Percentiles rank a stretch among this genome's conserved stretches.
Conservation (phyloP, 2,113 vertebrate species). For the Oreochromis tanganicae region DNA sequence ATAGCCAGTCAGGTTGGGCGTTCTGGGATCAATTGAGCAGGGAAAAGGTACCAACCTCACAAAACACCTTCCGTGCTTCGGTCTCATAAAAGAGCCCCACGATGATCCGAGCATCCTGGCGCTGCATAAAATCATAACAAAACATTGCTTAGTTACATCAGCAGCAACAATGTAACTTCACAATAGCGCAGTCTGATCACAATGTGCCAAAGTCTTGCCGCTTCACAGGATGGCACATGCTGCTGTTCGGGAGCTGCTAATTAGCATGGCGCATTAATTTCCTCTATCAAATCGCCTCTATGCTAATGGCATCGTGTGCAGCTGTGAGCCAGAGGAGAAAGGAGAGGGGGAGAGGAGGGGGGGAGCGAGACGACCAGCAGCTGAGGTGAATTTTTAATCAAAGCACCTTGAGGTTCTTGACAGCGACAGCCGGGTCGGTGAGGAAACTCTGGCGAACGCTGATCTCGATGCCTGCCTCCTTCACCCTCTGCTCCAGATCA, state of each 20-base stretch:
- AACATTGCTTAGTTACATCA: constrained; percentile 7
- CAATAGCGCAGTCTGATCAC: neutral
- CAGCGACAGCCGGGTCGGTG: constrained; percentile 88
- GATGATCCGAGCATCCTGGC: constrained; percentile 92
- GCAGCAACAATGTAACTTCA: neutral
- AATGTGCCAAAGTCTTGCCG: constrained; percentile 22
- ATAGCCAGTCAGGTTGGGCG: constrained; percentile 6
- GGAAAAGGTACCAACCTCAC: constrained; percentile 78
- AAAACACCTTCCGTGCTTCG: constrained; percentile 93
- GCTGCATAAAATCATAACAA: constrained; percentile 63
- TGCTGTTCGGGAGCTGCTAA: constrained; percentile 43
- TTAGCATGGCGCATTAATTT: constrained; percentile 58
- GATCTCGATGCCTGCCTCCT: constrained; percentile 92
- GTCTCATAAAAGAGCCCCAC: constrained; percentile 97
- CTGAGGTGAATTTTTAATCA: constrained; percentile 67
- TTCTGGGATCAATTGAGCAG: neutral
- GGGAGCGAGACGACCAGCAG: constrained; percentile 21
- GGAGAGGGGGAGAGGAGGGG: neutral
- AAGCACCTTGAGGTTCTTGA: constrained; percentile 93
- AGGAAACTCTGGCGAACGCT: constrained; percentile 95
- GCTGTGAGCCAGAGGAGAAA: constrained; percentile 22
- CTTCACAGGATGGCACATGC: constrained; percentile 15
- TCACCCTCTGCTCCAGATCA: constrained; percentile 87
- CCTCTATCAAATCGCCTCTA: constrained; percentile 43
- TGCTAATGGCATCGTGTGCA: constrained; percentile 53